A percentile compares a stretch with the other conserved stretches of the same genome.
Conservation (phyloP, 37 sponge, comb jelly and placozoan species). For the Theonella swinhoei region DNA sequence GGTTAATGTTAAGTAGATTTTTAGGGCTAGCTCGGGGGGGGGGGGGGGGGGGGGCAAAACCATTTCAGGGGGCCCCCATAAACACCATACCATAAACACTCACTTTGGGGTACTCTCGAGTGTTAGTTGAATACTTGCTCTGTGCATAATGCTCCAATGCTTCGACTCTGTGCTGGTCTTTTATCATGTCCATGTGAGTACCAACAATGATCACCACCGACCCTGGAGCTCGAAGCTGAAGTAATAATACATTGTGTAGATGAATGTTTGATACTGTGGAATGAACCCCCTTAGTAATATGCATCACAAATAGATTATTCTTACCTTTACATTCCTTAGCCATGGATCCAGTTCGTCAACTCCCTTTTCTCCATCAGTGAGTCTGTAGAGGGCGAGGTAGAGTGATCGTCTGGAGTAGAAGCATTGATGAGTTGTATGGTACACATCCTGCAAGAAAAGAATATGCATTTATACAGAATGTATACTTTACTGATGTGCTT, state of each 20-base stretch:
- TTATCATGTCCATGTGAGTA: slow-evolving; percentile 77
- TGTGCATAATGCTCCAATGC: slow-evolving; percentile 11
- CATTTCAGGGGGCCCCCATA: too few relatives aligned
- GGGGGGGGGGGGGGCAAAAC: too few relatives aligned
- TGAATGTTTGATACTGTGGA: neutral
- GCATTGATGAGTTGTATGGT: slow-evolving; percentile 95
- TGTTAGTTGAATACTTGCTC: slow-evolving; percentile 21
- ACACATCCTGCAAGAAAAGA: slow-evolving; percentile 66
- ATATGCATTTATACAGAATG: too few relatives aligned
- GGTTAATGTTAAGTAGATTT: too few relatives aligned
- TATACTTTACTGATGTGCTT: too few relatives aligned
- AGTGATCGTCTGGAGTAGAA: slow-evolving; percentile 86
- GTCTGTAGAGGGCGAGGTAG: slow-evolving; percentile 81
- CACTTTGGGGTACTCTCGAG: slow-evolving; percentile 53
- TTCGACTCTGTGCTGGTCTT: slow-evolving; percentile 10
- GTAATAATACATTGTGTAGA: neutral
- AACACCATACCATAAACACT: too few relatives aligned
- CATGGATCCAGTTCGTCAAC: slow-evolving; percentile 79
- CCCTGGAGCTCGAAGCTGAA: slow-evolving; percentile 80
- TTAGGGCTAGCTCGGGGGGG: too few relatives aligned
- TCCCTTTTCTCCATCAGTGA: slow-evolving; percentile 70
- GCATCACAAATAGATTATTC: too few relatives aligned
- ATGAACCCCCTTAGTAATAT: neutral
- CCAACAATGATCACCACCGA: slow-evolving; percentile 90
- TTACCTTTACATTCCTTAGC: slow-evolving; percentile 88